Evolutionary conservation across 2,888 invertebrate genomes (phyloP).

Genomic region (Pegoplata infirma): DNA sequence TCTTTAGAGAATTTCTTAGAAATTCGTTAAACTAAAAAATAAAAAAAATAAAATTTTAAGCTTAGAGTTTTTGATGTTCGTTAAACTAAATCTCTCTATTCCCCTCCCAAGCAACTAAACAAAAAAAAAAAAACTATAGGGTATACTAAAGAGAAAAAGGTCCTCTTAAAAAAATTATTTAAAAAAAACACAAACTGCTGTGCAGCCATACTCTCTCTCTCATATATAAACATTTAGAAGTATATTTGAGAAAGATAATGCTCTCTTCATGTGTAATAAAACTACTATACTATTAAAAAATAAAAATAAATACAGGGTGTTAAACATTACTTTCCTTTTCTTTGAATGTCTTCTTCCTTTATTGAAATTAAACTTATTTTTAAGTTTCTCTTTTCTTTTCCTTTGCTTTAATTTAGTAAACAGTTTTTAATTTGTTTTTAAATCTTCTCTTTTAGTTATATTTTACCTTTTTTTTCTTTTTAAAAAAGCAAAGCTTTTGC

Average conservation of each 20-base stretch:
- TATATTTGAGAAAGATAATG: conserved; percentile 42
- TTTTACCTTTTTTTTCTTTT: no score
- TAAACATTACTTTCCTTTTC: conserved; percentile 52
- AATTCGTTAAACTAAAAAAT: conserved; percentile 48
- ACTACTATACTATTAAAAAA: conserved; percentile 44
- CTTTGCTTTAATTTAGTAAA: conserved; percentile 14
- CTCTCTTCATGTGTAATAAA: conserved; percentile 52
- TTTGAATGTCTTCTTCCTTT: conserved; percentile 23
- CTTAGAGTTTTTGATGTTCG: conserved; percentile 62
- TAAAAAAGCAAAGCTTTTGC: conserved; percentile 31
- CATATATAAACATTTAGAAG: conserved; percentile 49
- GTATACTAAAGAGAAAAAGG: conserved; percentile 39
- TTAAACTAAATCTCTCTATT: conserved; percentile 58
- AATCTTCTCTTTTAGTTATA: conserved; percentile 12
- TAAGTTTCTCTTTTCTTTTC: background rate
- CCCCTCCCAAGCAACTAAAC: conserved; percentile 25
- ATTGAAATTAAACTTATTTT: conserved; percentile 16
- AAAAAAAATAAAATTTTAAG: conserved; percentile 55
- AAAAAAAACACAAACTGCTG: conserved; percentile 57
- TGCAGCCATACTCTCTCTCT: conserved; percentile 49
- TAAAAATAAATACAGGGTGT: conserved; percentile 59
- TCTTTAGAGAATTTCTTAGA: conserved; percentile 61
- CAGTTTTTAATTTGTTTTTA: conserved; percentile 11
- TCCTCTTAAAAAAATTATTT: conserved; percentile 49
- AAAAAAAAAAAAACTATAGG: conserved; percentile 38